These are phyloP conservation scores for Campoplex nolae DNA, from an alignment of 2,888 invertebrate genomes.

Conservation along the genomic window DNA sequence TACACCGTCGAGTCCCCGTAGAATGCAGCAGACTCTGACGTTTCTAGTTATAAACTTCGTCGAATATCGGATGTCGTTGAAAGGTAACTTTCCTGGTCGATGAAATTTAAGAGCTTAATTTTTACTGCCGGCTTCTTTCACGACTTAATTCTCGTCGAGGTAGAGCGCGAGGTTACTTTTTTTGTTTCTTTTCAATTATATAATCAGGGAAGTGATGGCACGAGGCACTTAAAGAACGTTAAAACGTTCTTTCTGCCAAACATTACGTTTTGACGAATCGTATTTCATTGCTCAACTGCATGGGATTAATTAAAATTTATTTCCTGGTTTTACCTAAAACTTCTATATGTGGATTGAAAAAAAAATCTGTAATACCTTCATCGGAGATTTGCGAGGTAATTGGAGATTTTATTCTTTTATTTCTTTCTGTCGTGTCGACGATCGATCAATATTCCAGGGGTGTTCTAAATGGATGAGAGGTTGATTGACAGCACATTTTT, in stretches of 20 bases:
- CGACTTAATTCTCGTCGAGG: neutral
- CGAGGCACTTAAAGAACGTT: neutral
- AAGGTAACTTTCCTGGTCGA: slow-evolving; percentile 13
- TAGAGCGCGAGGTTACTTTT: neutral
- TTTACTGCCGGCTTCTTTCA: slow-evolving; percentile 1
- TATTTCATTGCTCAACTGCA: neutral
- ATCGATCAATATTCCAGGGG: neutral
- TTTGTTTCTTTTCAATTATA: neutral
- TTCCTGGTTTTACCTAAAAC: too few relatives aligned
- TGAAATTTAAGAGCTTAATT: slow-evolving; percentile 44
- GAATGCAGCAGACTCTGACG: slow-evolving; percentile 26
- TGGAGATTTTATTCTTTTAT: neutral
- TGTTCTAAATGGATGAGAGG: neutral
- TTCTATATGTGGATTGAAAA: too few relatives aligned
- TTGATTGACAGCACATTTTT: neutral
- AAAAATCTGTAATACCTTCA: too few relatives aligned
- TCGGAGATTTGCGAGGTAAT: too few relatives aligned
- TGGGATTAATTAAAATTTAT: neutral
- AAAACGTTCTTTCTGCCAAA: neutral
- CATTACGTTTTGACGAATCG: neutral
- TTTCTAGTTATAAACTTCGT: slow-evolving; percentile 33
- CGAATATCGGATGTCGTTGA: slow-evolving; percentile 37
- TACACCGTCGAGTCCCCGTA: slow-evolving; percentile 41
- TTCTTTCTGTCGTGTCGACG: neutral
- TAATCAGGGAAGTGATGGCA: neutral